phyloP scores from a whole-genome alignment of 2,888 invertebrate species.

The Strigamia crassipes region DNA sequence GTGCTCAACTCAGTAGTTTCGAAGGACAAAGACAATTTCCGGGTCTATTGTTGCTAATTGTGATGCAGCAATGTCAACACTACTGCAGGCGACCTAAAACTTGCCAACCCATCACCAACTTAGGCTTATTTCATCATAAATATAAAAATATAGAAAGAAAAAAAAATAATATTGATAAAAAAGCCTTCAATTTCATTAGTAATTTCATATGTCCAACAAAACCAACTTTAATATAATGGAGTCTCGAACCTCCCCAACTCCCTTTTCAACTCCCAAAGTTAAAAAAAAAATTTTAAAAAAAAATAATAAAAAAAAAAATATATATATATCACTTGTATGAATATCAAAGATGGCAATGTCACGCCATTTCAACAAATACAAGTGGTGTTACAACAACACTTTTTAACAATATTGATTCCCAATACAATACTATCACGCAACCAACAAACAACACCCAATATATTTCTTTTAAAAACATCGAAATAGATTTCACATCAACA shows the following conservation, averaged over 20 bases:
- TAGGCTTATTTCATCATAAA: neutral
- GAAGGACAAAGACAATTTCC: conserved; percentile 33
- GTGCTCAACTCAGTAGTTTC: conserved; percentile 33
- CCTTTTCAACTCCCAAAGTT: neutral
- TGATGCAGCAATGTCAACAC: conserved; percentile 22
- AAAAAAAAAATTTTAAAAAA: neutral
- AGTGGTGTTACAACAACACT: conserved; percentile 35
- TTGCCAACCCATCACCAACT: neutral
- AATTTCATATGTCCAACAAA: no score
- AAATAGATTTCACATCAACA: neutral
- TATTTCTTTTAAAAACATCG: conserved; percentile 7
- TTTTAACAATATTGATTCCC: conserved; percentile 41
- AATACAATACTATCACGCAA: conserved; percentile 42
- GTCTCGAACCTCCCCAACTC: neutral
- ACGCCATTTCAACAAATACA: conserved; percentile 27
- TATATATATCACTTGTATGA: neutral
- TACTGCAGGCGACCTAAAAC: neutral
- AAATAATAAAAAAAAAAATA: neutral
- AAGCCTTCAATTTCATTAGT: neutral
- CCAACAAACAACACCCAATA: conserved; percentile 35
- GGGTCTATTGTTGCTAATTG: conserved; percentile 36
- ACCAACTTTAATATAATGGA: neutral
- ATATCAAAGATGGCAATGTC: conserved; percentile 22
- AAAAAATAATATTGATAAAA: neutral
- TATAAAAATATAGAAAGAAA: neutral